These are phyloP conservation scores for Diaperis boleti DNA, from an alignment of 2,888 invertebrate genomes.

Conservation along the genomic window DNA sequence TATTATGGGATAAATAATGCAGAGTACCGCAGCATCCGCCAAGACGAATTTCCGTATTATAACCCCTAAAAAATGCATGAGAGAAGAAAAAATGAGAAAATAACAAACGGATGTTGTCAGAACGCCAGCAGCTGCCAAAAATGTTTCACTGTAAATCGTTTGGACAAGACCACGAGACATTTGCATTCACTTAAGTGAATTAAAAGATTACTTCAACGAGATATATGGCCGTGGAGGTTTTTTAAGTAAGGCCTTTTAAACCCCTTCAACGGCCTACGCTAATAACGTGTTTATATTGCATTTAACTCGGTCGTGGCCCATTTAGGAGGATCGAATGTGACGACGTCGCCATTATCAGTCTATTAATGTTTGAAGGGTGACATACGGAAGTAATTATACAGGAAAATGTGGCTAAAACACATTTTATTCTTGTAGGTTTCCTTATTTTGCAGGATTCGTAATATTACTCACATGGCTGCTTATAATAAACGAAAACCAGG, in stretches of 20 bases:
- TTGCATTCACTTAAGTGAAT: conserved; percentile 47
- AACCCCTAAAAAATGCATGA: conserved; percentile 35
- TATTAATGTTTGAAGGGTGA: too few species aligned
- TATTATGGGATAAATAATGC: conserved; percentile 41
- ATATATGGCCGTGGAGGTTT: conserved; percentile 34
- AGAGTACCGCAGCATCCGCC: conserved; percentile 24
- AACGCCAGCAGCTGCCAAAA: conserved; percentile 44
- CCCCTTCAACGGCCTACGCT: conserved; percentile 21
- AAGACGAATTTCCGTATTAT: conserved; percentile 31
- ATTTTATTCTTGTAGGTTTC: too few species aligned
- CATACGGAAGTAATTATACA: too few species aligned
- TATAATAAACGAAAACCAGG: too few species aligned
- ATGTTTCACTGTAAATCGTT: conserved; percentile 38
- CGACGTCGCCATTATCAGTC: too few species aligned
- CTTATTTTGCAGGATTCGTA: too few species aligned
- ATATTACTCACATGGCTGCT: too few species aligned
- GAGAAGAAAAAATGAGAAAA: conserved; percentile 31
- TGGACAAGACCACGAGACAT: conserved; percentile 46
- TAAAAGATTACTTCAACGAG: conserved; percentile 44
- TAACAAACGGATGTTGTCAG: conserved; percentile 42
- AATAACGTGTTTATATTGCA: conserved; percentile 40
- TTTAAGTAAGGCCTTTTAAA: conserved; percentile 11
- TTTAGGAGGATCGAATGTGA: conserved; percentile 12
- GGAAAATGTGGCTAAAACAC: too few species aligned
- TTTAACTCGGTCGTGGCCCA: conserved; percentile 30